Percentiles rank a stretch among this genome's conserved stretches.
These are phyloP conservation scores for Petrocephalus microphthalmus DNA, from an alignment of 2,113 vertebrate genomes.

Conservation along the genomic window DNA sequence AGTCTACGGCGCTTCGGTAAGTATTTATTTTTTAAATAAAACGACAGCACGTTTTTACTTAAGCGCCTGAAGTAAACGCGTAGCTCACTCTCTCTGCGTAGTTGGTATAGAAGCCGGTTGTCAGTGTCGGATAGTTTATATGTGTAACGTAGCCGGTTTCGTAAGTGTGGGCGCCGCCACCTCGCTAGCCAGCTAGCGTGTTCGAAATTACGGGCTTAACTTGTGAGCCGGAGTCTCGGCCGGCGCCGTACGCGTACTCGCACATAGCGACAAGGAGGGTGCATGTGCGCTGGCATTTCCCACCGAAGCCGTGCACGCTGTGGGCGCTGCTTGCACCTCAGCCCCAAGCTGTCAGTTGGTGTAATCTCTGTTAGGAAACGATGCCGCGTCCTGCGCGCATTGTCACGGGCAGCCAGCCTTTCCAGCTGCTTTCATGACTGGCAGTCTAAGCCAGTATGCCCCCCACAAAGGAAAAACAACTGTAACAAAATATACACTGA, in stretches of 20 bases:
- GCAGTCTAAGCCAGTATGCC: background rate
- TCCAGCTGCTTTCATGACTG: background rate
- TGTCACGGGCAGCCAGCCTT: background rate
- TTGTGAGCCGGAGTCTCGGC: background rate
- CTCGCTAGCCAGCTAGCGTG: slow-evolving; percentile 9
- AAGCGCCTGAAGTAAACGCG: background rate
- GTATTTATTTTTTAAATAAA: slow-evolving; percentile 34
- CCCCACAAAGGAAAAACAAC: background rate
- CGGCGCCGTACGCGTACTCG: background rate
- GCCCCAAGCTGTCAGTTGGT: background rate
- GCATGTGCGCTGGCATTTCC: background rate
- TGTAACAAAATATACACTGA: background rate
- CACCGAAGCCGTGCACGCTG: background rate
- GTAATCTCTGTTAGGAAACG: background rate
- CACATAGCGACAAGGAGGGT: background rate
- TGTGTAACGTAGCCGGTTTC: background rate
- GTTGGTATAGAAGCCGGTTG: background rate
- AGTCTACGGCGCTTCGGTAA: slow-evolving; percentile 63
- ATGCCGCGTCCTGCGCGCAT: background rate
- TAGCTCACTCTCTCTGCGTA: background rate
- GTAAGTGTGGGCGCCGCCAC: slow-evolving; percentile 10
- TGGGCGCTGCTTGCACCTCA: background rate
- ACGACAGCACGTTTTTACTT: background rate
- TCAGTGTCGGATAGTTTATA: background rate
- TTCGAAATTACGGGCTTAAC: background rate